Conservation (phyloP, 2,888 invertebrate genomes). For the Tortricodes alternella region DNA sequence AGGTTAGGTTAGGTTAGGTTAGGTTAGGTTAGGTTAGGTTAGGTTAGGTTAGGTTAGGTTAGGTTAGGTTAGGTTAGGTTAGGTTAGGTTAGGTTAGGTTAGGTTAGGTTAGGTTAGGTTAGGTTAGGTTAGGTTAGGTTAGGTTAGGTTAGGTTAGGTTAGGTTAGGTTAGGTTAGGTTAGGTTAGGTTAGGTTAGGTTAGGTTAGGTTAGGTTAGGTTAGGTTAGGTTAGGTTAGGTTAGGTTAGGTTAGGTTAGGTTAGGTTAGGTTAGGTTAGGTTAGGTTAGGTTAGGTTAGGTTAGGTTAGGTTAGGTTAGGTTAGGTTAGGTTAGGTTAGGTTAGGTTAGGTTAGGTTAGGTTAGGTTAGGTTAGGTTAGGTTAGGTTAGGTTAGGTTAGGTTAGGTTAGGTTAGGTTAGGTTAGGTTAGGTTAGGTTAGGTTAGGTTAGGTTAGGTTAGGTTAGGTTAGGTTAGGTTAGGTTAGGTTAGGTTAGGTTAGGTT, state of each 20-base stretch:
- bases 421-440: not conserved
- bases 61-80: conserved; percentile 33
- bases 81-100: conserved; percentile 33
- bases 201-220: conserved; percentile 28
- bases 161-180: conserved; percentile 40
- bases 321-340: not conserved
- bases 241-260: conserved; percentile 8
- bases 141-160: conserved; percentile 41
- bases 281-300: conserved; percentile 1
- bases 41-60: conserved; percentile 34
- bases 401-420: conserved; percentile 1
- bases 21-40: conserved; percentile 13
- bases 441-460: not conserved
- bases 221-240: conserved; percentile 27
- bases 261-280: conserved; percentile 1
- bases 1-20: too few relatives aligned
- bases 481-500: not conserved
- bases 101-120: conserved; percentile 32
- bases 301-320: not conserved
- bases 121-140: conserved; percentile 30
- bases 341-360: not conserved
- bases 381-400: conserved; percentile 1
- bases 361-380: conserved; percentile 1
- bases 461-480: not conserved
- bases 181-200: conserved; percentile 33